Percentiles rank a stretch among this genome's conserved stretches.
Evolutionary conservation across 2,113 vertebrate genomes (phyloP).

Genomic region (Cottus gobio): DNA sequence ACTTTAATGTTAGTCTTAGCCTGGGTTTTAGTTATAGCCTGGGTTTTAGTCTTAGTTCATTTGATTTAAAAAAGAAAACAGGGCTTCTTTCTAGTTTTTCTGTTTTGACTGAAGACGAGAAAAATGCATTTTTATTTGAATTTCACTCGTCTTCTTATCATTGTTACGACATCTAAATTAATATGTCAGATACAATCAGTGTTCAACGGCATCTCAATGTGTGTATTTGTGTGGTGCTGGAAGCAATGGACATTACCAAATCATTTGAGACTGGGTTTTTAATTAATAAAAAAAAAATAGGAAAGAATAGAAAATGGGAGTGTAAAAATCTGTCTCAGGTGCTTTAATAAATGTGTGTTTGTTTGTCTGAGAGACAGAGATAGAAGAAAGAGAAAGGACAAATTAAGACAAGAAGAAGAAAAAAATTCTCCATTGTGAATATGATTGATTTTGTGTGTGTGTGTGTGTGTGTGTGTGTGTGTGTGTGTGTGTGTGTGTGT

Average conservation of each 20-base stretch:
- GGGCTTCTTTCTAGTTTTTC: not conserved
- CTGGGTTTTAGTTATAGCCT: too few species aligned
- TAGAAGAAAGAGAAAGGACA: constrained; percentile 15
- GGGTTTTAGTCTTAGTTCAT: not conserved
- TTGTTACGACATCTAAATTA: not conserved
- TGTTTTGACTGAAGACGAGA: not conserved
- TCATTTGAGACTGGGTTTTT: not conserved
- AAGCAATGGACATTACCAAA: not conserved
- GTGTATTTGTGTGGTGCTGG: not conserved
- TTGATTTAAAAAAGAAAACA: not conserved
- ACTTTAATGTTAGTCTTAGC: not conserved
- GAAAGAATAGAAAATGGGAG: not conserved
- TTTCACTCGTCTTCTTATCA: not conserved
- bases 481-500: not conserved
- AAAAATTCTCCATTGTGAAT: constrained; percentile 15
- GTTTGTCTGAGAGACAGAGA: constrained; percentile 12
- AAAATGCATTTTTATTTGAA: not conserved
- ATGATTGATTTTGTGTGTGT: constrained; percentile 15
- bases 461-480: not conserved
- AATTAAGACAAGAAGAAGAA: constrained; percentile 34
- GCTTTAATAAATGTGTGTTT: constrained; percentile 17
- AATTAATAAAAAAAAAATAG: not conserved
- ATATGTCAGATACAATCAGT: not conserved
- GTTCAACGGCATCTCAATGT: not conserved
- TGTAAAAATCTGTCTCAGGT: constrained; percentile 8